A percentile compares a stretch with the other conserved stretches of the same genome.
Evolutionary conservation across 2,797 vertebrate genomes (phyloP).

Genomic region (Myripristis jacobus): DNA sequence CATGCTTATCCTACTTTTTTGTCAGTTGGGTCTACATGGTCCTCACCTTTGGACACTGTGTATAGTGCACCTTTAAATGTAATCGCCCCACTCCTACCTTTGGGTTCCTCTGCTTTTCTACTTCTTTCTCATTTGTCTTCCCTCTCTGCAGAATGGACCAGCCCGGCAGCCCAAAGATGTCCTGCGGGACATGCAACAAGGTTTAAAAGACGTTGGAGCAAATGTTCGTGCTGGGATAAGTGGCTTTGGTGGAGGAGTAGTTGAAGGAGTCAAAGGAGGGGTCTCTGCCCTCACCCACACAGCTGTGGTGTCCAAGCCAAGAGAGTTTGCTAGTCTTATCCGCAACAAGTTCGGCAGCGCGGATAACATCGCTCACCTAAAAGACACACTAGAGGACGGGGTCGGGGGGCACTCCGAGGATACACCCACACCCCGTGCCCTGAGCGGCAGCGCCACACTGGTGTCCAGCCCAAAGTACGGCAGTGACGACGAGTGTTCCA

Average conservation of each 20-base stretch:
- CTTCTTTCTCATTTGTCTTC: constrained; percentile 52
- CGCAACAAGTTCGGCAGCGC: constrained; percentile 98
- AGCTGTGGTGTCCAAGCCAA: constrained; percentile 94
- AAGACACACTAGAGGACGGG: constrained; percentile 90
- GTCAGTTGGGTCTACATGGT: too few species aligned
- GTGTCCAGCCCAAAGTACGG: constrained; percentile 98
- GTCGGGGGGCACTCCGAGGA: constrained; percentile 88
- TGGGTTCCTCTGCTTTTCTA: constrained; percentile 54
- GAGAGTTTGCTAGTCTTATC: constrained; percentile 96
- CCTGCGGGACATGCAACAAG: constrained; percentile 98
- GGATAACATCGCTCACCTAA: constrained; percentile 96
- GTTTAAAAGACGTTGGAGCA: constrained; percentile 94
- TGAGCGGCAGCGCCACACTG: constrained; percentile 95
- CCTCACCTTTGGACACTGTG: too few species aligned
- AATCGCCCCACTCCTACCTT: constrained; percentile 46
- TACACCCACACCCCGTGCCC: constrained; percentile 87
- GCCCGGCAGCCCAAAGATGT: constrained; percentile 97
- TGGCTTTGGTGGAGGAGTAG: constrained; percentile 95
- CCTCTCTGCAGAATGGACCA: constrained; percentile 87
- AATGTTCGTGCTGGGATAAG: constrained; percentile 97
- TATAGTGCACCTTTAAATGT: too few species aligned
- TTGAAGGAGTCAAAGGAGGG: constrained; percentile 95
- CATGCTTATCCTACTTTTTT: too few species aligned
- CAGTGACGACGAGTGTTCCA: constrained; percentile 96
- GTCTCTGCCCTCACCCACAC: constrained; percentile 95